phyloP scores from a whole-genome alignment of 1,140 invertebrate genomes.

The Pseudomyrmex concolor region DNA sequence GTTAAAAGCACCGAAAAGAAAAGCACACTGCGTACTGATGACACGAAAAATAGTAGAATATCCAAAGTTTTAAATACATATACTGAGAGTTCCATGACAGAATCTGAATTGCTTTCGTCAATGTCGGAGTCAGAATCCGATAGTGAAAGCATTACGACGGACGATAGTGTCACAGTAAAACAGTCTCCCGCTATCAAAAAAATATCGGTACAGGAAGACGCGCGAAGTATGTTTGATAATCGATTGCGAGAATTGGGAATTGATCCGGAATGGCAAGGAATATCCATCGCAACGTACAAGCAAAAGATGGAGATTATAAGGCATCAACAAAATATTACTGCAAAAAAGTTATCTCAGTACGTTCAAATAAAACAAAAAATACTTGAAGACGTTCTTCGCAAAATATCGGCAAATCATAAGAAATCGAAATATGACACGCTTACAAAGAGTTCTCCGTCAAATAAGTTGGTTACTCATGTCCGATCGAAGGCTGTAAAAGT shows the following conservation, averaged over 20 bases:
- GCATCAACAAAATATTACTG: conserved; percentile 84
- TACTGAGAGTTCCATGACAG: conserved; percentile 27
- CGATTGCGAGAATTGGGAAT: conserved; percentile 85
- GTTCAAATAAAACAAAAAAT: conserved; percentile 84
- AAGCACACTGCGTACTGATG: conserved; percentile 6
- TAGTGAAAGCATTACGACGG: conserved; percentile 39
- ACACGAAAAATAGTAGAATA: conserved; percentile 12
- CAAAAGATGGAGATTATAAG: conserved; percentile 85
- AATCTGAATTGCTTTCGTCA: conserved; percentile 42
- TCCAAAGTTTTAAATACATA: background rate
- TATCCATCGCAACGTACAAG: conserved; percentile 84
- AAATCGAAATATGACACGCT: conserved; percentile 63
- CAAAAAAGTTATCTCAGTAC: conserved; percentile 85
- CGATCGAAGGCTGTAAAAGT: conserved; percentile 86
- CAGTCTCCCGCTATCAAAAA: conserved; percentile 3
- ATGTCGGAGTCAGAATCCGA: conserved; percentile 37
- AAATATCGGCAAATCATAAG: conserved; percentile 73
- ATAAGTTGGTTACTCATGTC: conserved; percentile 83
- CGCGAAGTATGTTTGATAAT: conserved; percentile 69
- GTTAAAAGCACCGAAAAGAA: conserved; percentile 9
- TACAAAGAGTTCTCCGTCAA: conserved; percentile 80
- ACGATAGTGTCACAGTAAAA: conserved; percentile 22
- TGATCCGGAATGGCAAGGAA: conserved; percentile 85
- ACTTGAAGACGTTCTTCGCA: conserved; percentile 84
- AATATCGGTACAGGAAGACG: conserved; percentile 3